phyloP scores from a whole-genome alignment of 1,140 invertebrate species.

The Chymomyza costata region DNA sequence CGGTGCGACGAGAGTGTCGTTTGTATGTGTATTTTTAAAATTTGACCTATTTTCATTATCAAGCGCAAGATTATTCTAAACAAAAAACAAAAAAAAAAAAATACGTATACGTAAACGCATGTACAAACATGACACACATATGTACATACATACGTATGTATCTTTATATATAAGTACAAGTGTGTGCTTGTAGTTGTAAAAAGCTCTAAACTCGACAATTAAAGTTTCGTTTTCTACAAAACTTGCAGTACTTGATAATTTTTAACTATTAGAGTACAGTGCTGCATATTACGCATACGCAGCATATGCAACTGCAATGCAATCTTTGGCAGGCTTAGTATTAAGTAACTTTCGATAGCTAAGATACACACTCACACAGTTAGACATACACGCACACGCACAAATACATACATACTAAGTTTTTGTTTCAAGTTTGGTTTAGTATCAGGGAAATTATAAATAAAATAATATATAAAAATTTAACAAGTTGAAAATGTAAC shows the following conservation, averaged over 20 bases:
- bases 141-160: constrained; percentile 13
- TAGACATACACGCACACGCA: constrained; percentile 15
- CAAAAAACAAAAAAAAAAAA: constrained; percentile 46
- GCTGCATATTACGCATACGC: constrained; percentile 43
- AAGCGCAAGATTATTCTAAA: constrained; percentile 74
- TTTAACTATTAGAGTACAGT: too few species aligned
- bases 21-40: constrained; percentile 74
- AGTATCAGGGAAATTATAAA: background rate
- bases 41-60: constrained; percentile 74
- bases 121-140: background rate
- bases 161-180: constrained; percentile 19
- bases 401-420: background rate
- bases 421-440: background rate
- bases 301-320: constrained; percentile 3
- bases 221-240: too few species aligned
- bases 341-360: constrained; percentile 14
- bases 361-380: constrained; percentile 11
- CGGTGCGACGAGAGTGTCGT: constrained; percentile 55
- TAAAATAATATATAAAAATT: constrained; percentile 1
- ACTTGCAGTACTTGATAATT: too few species aligned
- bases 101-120: constrained; percentile 38
- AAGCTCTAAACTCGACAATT: too few species aligned
- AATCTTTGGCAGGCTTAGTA: too few species aligned
- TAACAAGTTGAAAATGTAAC: constrained; percentile 7
- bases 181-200: constrained; percentile 3